A percentile compares a stretch with the other conserved stretches of the same genome.
These are phyloP conservation scores for Pycnonotus jocosus DNA, from an alignment of 2,113 vertebrate genomes.

Conservation along the genomic window DNA sequence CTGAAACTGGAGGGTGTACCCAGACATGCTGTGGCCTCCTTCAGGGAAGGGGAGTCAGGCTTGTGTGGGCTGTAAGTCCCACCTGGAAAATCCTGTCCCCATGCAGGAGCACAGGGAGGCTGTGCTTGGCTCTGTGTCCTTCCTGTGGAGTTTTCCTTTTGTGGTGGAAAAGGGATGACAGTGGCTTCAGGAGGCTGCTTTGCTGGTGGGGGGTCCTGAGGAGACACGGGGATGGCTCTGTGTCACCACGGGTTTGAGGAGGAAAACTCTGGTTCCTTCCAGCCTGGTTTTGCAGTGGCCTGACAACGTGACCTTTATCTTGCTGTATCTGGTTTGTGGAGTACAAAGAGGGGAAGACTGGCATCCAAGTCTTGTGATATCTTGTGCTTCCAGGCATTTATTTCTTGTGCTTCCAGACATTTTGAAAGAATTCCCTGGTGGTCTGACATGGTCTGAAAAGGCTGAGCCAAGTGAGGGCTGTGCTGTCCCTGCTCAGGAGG, in stretches of 20 bases:
- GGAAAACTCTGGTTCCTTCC: not conserved
- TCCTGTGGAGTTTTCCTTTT: not conserved
- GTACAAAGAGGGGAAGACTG: not conserved
- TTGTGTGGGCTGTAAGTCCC: not conserved
- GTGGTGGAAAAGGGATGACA: not conserved
- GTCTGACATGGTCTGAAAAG: not conserved
- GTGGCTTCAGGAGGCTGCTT: not conserved
- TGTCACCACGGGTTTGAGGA: not conserved
- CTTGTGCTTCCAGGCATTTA: not conserved
- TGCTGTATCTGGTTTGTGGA: accelerated
- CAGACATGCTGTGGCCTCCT: not conserved
- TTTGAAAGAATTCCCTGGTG: not conserved
- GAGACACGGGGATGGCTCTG: not conserved
- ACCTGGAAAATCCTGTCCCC: not conserved
- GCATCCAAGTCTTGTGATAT: not conserved
- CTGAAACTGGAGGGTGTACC: not conserved
- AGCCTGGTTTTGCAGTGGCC: not conserved
- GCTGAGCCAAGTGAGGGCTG: not conserved
- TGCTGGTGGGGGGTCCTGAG: not conserved
- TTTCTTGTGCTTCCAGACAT: not conserved
- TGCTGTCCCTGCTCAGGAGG: not conserved
- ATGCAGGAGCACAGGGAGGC: not conserved
- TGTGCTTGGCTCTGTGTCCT: not conserved
- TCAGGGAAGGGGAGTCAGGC: not conserved
- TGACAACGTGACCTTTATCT: not conserved